Conservation (phyloP, 1,140 invertebrate genomes). For the Spodoptera frugiperda region DNA sequence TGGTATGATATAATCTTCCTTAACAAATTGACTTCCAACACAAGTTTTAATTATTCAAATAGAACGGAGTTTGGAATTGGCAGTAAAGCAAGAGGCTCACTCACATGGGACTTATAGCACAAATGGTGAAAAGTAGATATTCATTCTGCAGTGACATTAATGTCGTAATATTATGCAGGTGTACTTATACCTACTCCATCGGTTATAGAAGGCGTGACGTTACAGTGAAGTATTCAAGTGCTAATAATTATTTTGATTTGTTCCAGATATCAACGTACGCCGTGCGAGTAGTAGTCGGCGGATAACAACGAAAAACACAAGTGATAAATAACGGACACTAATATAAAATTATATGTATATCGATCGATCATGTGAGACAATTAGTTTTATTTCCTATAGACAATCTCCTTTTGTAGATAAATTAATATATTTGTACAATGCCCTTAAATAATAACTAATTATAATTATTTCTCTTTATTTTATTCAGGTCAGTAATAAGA, state of each 20-base stretch:
- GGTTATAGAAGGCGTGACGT: too few species aligned
- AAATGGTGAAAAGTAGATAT: too few species aligned
- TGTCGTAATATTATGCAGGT: too few species aligned
- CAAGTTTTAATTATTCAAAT: too few species aligned
- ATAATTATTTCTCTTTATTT: slow-evolving; percentile 50
- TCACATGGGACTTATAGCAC: too few species aligned
- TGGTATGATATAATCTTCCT: too few species aligned
- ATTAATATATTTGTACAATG: slow-evolving; percentile 71
- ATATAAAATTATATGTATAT: slow-evolving; percentile 47
- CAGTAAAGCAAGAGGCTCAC: too few species aligned
- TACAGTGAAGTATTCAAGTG: too few species aligned
- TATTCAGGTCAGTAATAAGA: slow-evolving; percentile 70
- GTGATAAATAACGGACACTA: slow-evolving; percentile 77
- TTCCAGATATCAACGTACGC: slow-evolving; percentile 82
- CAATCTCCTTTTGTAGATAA: slow-evolving; percentile 74
- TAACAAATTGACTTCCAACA: too few species aligned
- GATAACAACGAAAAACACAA: slow-evolving; percentile 76
- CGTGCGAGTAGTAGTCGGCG: slow-evolving; percentile 81
- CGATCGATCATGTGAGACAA: slow-evolving; percentile 64
- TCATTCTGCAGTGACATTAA: too few species aligned
- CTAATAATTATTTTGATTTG: slow-evolving; percentile 33
- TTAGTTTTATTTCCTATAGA: slow-evolving; percentile 68
- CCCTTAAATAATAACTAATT: slow-evolving; percentile 33
- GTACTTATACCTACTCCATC: too few species aligned
- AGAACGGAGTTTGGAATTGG: too few species aligned